Base-by-base conservation (phyloP, 1,140 invertebrate species). In the Drosophila nebulosa region DNA sequence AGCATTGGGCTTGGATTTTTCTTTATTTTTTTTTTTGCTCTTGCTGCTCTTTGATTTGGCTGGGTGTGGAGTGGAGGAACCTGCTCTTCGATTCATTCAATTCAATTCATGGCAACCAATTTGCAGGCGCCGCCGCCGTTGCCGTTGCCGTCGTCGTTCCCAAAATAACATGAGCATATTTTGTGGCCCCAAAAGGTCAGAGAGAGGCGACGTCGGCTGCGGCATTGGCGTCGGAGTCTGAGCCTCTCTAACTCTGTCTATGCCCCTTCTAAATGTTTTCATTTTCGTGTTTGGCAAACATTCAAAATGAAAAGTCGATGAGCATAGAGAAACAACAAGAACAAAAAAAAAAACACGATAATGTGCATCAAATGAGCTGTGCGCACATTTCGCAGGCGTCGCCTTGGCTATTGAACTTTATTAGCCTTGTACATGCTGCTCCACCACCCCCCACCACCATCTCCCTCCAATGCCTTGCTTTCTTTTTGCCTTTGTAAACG, bases 361-460 rank as follows among this genome's bases (percentile, higher is more conserved):
- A 86, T 86, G 78, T 86, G 83, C 81, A 86, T 88, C 79, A 86
- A 86, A 86, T 86, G 83, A 86, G 81, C 81, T 88, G 81, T 86
- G 81, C 74, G 70, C 83, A 86, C 81, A 88, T 86, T 86, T 88
- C 79, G 78, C 64, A 71, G 81, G 78, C 83, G 81, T 86, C 83
- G 74, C 74, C 76, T 81, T 86, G 81, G 78, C 81, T 86, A 85
- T 85, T 86, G 81, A 85, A 85, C 81, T 85, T 80, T 85, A 86
- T 85, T 85, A 86, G 81, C 78, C 78, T 64, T 75, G 81, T 80
- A 55, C 62, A 58, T 55, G 55, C 1, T 32, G 16, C 53, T 27
- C 55, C 32, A 16, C n/a, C 24, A 16, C 22, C 21, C 10, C 21
- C 14, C 9, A 21, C 4, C 35, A 27, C 7, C n/a, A 7, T 7